These are phyloP conservation scores for Chaetogeoica ovagalla DNA, from an alignment of 2,888 invertebrate species.

Conservation along the genomic window DNA sequence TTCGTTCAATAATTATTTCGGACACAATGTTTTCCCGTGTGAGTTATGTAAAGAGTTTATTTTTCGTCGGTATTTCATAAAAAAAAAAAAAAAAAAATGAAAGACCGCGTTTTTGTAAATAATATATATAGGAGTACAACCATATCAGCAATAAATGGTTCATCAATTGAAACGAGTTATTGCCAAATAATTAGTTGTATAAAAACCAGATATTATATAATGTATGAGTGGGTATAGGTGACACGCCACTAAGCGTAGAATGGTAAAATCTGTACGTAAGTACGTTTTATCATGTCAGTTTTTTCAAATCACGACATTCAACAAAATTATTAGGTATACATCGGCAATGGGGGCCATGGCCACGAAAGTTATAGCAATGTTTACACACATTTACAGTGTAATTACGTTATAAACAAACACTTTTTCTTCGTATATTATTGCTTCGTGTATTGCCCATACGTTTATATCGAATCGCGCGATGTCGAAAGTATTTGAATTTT, in stretches of 20 bases:
- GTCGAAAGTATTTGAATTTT: too few species aligned
- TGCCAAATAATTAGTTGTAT: slow-evolving; percentile 19
- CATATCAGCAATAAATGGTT: not conserved
- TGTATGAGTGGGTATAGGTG: not conserved
- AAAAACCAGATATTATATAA: slow-evolving; percentile 4
- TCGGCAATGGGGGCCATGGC: slow-evolving; percentile 25
- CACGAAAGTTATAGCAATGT: not conserved
- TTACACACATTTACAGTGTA: not conserved
- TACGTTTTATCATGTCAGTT: not conserved
- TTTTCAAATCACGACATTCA: slow-evolving; percentile 8
- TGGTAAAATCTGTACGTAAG: too few species aligned
- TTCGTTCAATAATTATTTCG: too few species aligned
- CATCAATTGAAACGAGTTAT: slow-evolving; percentile 1
- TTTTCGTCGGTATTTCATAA: slow-evolving; percentile 13
- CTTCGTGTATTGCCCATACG: too few species aligned
- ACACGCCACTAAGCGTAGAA: too few species aligned
- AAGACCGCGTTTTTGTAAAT: not conserved
- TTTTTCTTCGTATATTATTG: not conserved
- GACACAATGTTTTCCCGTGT: not conserved
- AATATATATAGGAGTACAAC: too few species aligned
- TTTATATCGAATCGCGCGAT: too few species aligned
- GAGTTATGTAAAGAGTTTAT: not conserved
- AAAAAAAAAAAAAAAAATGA: not conserved
- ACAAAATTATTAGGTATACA: slow-evolving; percentile 1
- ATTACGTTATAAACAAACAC: not conserved